Evolutionary conservation across 2,797 vertebrate species (phyloP), one percentile per base, ranked within the genome.

Genomic region (Microchirus variegatus): DNA sequence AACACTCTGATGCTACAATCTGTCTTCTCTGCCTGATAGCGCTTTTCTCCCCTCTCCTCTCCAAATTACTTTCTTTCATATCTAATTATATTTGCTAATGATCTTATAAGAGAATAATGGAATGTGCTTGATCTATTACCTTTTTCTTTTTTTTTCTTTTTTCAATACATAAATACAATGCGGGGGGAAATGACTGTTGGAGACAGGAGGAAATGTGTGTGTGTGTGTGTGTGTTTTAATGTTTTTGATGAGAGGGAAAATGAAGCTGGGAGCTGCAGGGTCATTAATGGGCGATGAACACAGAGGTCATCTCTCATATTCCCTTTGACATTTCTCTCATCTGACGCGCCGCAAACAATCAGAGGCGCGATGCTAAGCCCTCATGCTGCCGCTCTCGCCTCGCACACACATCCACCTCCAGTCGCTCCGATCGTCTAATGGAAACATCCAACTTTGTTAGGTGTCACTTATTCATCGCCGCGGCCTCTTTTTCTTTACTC

Each of bases 71-170:
- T 92, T 93, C 91, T 92, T 92, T 92, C 92, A 93, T 93, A 93
- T 93, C 92, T 93, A 92, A 93, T 93, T 93, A 92, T 94, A 92
- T 94, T 93, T 93, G 92, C 91, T 93, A 94, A 93, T 93, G 93
- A 93, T 93, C 92, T 93, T 93, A 93, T 92, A 93, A 93, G 92
- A 92, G 92, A 93, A 93, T 93, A 93, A 93, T 93, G 92, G 92
- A 93, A 93, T 91, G 90, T 92, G 91, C 90, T 93, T 93, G 92
- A 93, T 93, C 92, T 93, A 93, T 93, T 93, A 93, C 92, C 91
- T 93, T 93, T 88, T 91, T n/a, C n/a, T n/a, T n/a, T n/a, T n/a
- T n/a, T n/a, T n/a, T n/a, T n/a, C n/a, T n/a, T 22, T 83, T 86
- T 84, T 71, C 92, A 89, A 91, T 92, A 92, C 92, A 93, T 93